Evolutionary conservation across 2,888 invertebrate species (phyloP), one percentile per base, ranked within the genome.

Genomic region (Chrysina gloriosa): DNA sequence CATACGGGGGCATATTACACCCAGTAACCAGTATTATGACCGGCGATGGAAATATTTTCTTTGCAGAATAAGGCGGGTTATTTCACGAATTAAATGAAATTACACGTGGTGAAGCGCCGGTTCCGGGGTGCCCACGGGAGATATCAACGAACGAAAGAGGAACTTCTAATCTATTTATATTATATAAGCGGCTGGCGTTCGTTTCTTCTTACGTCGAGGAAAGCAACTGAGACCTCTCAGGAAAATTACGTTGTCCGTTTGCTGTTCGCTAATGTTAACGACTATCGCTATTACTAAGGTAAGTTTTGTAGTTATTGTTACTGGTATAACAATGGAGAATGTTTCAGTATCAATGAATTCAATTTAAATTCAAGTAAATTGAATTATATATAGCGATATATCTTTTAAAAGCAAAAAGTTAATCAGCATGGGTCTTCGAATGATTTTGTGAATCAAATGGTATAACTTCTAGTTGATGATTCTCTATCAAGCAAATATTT

Each of bases 161-260:
- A 61, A 42, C 58, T 61, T 52, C 52, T 65, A 65, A 65, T 65
- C 65, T 65, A 65, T 65, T 65, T 65, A 65, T 65, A 65, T 65
- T 65, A 65, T 65, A 39, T 65, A 65, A 65, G 42, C 25, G 65
- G 36, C 27, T 42, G 48, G 27, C 25, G 50, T 50, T 34, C 63
- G 48, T 23, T 65, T 52, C 42, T 42, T 61, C 58, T 61, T 27
- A 7, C 31, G 58, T 11, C n/a, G 65, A 39, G 52, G 19, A 65
- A 39, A 39, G 19, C 52, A 50, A 63, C 50, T 63, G 63, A 50
- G 63, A 39, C 52, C 65, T 65, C 65, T 65, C 52, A 65, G 19
- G 31, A 42, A 65, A 52, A 65, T 65, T 65, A 52, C 65, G 29
- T 42, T 25, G 42, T 61, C 27, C 58, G 42, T 42, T 52, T 45